Evolutionary conservation across 2,797 vertebrate species (phyloP).

Genomic region (Anableps anableps): DNA sequence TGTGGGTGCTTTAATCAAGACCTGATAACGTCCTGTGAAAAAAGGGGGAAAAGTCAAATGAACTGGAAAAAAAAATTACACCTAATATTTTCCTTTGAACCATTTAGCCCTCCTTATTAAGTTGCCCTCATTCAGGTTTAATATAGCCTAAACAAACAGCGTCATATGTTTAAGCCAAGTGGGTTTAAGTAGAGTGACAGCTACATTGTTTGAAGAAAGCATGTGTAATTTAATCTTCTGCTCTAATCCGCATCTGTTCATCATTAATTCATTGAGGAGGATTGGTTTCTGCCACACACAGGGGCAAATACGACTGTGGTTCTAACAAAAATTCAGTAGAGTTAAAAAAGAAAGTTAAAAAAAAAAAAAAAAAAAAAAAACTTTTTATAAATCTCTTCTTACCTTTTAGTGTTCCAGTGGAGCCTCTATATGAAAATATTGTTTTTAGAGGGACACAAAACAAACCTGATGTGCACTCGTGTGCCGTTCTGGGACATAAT

Average conservation of each 20-base stretch:
- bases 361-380: background rate
- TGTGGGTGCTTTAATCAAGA: slow-evolving; percentile 20
- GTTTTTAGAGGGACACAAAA: no score
- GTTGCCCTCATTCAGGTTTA: slow-evolving; percentile 9
- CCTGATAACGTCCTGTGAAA: background rate
- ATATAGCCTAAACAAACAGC: slow-evolving; percentile 13
- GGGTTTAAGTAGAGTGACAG: slow-evolving; percentile 38
- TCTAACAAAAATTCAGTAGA: slow-evolving; percentile 29
- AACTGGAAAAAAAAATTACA: background rate
- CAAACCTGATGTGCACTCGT: slow-evolving; percentile 8
- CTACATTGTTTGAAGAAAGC: slow-evolving; percentile 32
- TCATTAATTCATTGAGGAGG: slow-evolving; percentile 71
- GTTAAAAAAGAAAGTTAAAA: background rate
- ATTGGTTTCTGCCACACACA: slow-evolving; percentile 55
- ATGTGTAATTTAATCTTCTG: slow-evolving; percentile 55
- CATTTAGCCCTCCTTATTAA: background rate
- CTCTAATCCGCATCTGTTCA: slow-evolving; percentile 44
- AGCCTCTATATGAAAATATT: background rate
- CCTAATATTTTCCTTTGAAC: background rate
- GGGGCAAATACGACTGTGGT: background rate
- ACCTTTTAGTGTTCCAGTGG: slow-evolving; percentile 40
- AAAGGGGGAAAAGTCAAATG: background rate
- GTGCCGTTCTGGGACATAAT: slow-evolving; percentile 9
- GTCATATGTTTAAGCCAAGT: slow-evolving; percentile 21
- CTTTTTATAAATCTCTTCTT: slow-evolving; percentile 6